Base-by-base conservation (phyloP, 1,140 invertebrate species). In the Bombus impatiens region DNA sequence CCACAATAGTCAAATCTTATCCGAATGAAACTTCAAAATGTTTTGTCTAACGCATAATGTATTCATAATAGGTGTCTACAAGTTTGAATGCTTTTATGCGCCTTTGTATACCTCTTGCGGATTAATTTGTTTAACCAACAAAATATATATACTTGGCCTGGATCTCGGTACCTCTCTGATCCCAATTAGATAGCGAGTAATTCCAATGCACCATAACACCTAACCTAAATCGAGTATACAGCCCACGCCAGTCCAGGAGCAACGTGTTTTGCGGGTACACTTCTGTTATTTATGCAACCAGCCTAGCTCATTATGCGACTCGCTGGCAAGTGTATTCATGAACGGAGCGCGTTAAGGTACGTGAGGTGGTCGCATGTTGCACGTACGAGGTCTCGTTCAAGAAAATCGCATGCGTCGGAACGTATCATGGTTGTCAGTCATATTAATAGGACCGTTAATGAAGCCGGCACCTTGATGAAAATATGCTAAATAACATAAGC, bases 271-370 rank as follows among this genome's bases (percentile, higher is more conserved):
- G 44, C 37, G 59, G 72, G 18, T 57, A 53, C 82, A 85, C 86
- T 89, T 81, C 75, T 79, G 88, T 89, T 89, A 87, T 85, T 89
- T 88, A 91, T 87, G 82, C 87, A 72, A 81, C 86, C 78, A 15
- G 59, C 78, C 80, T 70, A n/a, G 25, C 83, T 90, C 84, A 90
- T 80, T 88, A 42, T 53, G n/a, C 59, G 32, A 67, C 37, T 70
- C 76, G 78, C 57, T 40, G 70, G 78, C 90, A 89, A 86, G 90
- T 89, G 90, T 91, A 91, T 91, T 91, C 91, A 91, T 91, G 90
- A 81, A 90, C 82, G 74, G 88, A 57, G 82, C 59, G 53, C 74
- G 77, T 90, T 86, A 86, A 90, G 86, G 82, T 89, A 67, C 78
- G 71, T 68, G 32, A 40, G 37, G 35, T 28, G 62, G 68, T 59